These are phyloP conservation scores for Oreotrochilus melanogaster DNA, from an alignment of 2,113 vertebrate species.

Conservation along the genomic window DNA sequence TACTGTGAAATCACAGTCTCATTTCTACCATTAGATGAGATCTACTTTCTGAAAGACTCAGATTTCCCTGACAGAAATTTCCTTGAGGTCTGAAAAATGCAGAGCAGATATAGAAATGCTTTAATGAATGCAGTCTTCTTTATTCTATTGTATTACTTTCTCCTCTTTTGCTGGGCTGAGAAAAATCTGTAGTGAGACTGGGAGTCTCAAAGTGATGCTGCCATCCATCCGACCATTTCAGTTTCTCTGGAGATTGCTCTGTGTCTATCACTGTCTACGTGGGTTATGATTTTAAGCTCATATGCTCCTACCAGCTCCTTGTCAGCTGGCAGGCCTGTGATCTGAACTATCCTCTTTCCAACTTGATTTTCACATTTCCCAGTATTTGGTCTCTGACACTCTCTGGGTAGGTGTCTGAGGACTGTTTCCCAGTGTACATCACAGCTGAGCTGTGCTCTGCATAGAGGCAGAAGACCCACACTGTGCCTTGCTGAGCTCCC, in stretches of 20 bases:
- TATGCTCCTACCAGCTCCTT: not conserved
- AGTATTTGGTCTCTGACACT: not conserved
- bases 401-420: not conserved
- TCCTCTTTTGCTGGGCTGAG: slow-evolving; percentile 1
- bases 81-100: slow-evolving; percentile 35
- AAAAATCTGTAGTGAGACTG: not conserved
- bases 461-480: fast-evolving
- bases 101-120: not conserved
- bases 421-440: not conserved
- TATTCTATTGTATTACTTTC: not conserved
- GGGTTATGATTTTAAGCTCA: not conserved
- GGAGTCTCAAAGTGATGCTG: not conserved
- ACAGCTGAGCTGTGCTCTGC: not conserved
- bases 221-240: not conserved
- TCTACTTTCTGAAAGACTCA: not conserved
- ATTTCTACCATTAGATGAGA: not conserved
- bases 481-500: not conserved
- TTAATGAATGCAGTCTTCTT: slow-evolving; percentile 3
- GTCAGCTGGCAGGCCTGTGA: not conserved
- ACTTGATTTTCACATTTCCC: slow-evolving; percentile 4
- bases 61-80: slow-evolving; percentile 4
- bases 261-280: slow-evolving; percentile 3
- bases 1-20: not conserved
- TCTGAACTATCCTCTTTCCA: not conserved
- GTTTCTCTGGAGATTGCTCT: slow-evolving; percentile 22